Conservation (phyloP, 2,888 invertebrate genomes). For the Drosophila stalkeri region DNA sequence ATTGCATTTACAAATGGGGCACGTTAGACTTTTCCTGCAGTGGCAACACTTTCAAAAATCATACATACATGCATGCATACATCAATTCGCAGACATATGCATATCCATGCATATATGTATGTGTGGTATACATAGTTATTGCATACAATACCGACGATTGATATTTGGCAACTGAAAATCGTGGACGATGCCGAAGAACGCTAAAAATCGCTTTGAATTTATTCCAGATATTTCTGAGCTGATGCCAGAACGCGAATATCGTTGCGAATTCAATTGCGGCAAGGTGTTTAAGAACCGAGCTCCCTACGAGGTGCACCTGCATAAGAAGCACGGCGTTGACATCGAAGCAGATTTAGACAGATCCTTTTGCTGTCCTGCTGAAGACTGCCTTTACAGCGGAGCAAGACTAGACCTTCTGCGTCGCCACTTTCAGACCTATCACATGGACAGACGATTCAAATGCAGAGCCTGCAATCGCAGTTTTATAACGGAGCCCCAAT, state of each 20-base stretch:
- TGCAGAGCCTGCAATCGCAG: conserved; percentile 23
- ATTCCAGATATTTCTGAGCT: conserved; percentile 36
- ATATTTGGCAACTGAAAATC: neutral
- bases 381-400: neutral
- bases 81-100: neutral
- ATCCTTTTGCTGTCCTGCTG: conserved; percentile 32
- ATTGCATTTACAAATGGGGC: neutral
- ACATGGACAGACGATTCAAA: conserved; percentile 22
- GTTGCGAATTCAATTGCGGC: conserved; percentile 29
- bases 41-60: conserved; percentile 9
- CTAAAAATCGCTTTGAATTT: neutral
- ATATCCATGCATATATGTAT: neutral
- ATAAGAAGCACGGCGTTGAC: conserved; percentile 10
- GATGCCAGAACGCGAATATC: conserved; percentile 33
- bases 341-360: neutral
- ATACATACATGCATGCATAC: neutral
- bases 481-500: conserved; percentile 8
- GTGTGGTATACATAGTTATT: too few species aligned
- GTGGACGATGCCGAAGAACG: conserved; percentile 7
- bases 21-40: neutral
- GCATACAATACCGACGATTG: neutral
- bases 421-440: conserved; percentile 36
- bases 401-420: conserved; percentile 17
- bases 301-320: conserved; percentile 38
- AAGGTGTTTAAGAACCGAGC: conserved; percentile 34